Evolutionary conservation across 1,140 invertebrate genomes (phyloP), one percentile per base, ranked within the genome.

Genomic region (Sarcophaga peregrina): DNA sequence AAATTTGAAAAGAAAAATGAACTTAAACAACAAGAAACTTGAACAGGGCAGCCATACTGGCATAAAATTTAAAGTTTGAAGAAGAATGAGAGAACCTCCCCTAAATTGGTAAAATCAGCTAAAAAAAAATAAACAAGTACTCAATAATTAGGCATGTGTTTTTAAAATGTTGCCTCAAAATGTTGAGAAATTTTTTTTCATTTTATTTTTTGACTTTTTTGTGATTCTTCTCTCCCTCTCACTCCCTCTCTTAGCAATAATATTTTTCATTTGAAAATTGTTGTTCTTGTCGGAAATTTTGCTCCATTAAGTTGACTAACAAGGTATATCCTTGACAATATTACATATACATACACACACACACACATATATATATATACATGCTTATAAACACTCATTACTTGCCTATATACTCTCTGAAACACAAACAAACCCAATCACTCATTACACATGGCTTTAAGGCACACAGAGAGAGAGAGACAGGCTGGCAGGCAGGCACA

Each of bases 301-400:
- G 84, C 80, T 68, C 52, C 86, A 86, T 86, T 86, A 87, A 86
- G 86, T 87, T 87, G 86, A 87, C 86, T 87, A 87, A 87, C 86
- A 87, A 87, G 84, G 87, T 86, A 87, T 87, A 87, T 87, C 86
- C 86, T 87, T 86, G 85, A 85, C 83, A 83, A 84, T 62, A 54
- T 62, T 20, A 81, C 13, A 54, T 17, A 45, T 15, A 15, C 85
- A 86, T 85, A 85, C 86, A 50, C 17, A 76, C 74, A 76, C 46
- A 25, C 72, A 75, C 46, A 73, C 46, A 48, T 72, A 7, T 11
- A 87, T 88, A 88, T 87, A 87, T 84, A 82, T 68, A 82, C 72
- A 82, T 54, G 11, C 54, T 58, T 58, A n/a, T 37, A 37, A 37
- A 37, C 25, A 37, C 25, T 37, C 25, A 37, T 37, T 37, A 37